Conservation (phyloP, 1,140 invertebrate species). For the Neotoxoptera formosana region DNA sequence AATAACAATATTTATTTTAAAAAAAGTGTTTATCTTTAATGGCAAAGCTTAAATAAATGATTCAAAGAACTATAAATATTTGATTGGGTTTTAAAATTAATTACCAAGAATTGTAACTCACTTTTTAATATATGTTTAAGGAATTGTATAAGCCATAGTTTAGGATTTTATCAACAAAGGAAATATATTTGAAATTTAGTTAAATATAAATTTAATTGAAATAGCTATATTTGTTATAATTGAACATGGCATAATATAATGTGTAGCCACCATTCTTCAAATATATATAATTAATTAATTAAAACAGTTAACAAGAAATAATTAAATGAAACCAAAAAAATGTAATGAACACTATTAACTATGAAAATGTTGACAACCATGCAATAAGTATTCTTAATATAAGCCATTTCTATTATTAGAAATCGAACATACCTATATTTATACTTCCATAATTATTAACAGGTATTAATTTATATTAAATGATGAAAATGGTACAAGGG, state of each 20-base stretch:
- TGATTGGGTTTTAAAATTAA: neutral
- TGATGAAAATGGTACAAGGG: neutral
- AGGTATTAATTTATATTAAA: neutral
- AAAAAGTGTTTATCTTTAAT: neutral
- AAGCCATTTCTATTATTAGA: neutral
- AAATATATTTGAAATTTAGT: neutral
- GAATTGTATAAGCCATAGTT: neutral
- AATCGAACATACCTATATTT: neutral
- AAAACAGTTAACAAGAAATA: neutral
- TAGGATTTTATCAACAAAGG: neutral
- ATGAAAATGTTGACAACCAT: neutral
- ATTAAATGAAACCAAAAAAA: neutral
- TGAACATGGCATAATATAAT: neutral
- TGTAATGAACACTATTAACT: neutral
- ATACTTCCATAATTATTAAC: neutral
- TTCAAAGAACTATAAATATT: neutral
- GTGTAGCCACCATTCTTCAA: neutral
- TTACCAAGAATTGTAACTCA: neutral
- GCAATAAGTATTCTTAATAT: neutral
- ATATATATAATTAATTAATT: neutral
- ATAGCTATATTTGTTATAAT: neutral
- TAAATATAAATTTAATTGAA: constrained; percentile 13
- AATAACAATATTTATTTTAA: neutral
- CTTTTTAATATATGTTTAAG: neutral
- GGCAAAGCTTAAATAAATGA: neutral